Conservation (phyloP, 2,797 vertebrate genomes). For the Hapalemur alaotrensis region DNA sequence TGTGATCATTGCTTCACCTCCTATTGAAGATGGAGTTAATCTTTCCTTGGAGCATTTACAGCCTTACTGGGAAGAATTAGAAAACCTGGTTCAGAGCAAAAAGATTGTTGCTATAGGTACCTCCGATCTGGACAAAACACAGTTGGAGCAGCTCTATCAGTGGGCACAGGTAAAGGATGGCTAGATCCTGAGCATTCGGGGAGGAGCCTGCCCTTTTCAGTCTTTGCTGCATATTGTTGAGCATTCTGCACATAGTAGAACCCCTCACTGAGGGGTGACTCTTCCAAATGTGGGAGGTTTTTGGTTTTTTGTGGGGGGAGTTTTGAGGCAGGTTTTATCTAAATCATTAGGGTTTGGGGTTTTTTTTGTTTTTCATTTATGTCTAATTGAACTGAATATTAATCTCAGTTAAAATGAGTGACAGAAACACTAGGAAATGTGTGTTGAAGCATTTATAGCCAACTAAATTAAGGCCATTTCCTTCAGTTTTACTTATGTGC, state of each 20-base stretch:
- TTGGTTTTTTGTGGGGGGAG: not conserved
- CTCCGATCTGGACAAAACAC: constrained; percentile 96
- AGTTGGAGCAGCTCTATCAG: constrained; percentile 95
- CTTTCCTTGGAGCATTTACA: constrained; percentile 93
- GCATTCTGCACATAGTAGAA: not conserved
- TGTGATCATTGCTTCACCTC: constrained; percentile 94
- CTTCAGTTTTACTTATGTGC: constrained; percentile 13
- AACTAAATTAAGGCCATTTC: constrained; percentile 24
- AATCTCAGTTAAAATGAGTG: constrained; percentile 22
- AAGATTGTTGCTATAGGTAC: constrained; percentile 96
- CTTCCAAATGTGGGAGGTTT: not conserved
- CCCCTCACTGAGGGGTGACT: not conserved
- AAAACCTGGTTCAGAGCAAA: constrained; percentile 92
- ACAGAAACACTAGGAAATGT: constrained; percentile 23
- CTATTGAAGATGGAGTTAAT: constrained; percentile 87
- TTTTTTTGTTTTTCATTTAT: not conserved
- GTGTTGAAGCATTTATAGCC: not conserved
- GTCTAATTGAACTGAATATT: constrained; percentile 1
- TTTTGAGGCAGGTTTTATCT: not conserved
- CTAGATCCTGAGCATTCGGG: not conserved
- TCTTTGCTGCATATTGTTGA: not conserved
- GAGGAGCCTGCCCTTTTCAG: not conserved
- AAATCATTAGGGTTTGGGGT: not conserved
- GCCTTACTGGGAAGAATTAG: constrained; percentile 95
- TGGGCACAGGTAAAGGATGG: constrained; percentile 94